These are phyloP conservation scores for Aphis gossypii DNA, from an alignment of 1,140 invertebrate genomes.

Conservation along the genomic window DNA sequence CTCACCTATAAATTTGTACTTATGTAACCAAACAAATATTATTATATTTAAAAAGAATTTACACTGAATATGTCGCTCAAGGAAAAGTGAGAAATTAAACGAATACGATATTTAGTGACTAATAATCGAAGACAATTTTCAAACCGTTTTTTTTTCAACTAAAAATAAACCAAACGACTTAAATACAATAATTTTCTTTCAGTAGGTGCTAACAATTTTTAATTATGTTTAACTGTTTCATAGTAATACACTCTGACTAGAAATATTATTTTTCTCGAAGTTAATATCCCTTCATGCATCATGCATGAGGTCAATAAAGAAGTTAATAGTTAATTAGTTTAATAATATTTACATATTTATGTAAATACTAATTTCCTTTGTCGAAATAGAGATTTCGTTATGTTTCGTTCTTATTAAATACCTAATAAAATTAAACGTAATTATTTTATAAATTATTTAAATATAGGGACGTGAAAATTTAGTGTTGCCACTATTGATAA, in stretches of 20 bases:
- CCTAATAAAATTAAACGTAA: background rate
- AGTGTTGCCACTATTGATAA: conserved; percentile 80
- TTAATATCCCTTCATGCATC: background rate
- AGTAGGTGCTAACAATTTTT: background rate
- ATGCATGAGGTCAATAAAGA: background rate
- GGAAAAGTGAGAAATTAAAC: background rate
- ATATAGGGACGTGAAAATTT: conserved; percentile 79
- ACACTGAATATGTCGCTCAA: background rate
- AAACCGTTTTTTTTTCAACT: background rate
- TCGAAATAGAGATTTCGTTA: background rate
- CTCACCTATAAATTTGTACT: background rate
- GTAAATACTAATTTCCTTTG: background rate
- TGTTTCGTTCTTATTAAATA: background rate
- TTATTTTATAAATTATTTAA: background rate
- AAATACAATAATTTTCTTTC: background rate
- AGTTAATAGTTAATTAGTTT: no score
- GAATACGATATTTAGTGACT: background rate
- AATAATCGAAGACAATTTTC: background rate
- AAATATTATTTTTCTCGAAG: background rate
- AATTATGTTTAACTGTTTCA: background rate
- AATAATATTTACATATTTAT: no score
- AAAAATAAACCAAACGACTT: background rate
- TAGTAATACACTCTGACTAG: background rate
- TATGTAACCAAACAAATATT: background rate
- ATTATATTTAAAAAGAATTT: background rate